Base-by-base conservation (phyloP, 2,797 vertebrate genomes). In the Adelosebastes latens region DNA sequence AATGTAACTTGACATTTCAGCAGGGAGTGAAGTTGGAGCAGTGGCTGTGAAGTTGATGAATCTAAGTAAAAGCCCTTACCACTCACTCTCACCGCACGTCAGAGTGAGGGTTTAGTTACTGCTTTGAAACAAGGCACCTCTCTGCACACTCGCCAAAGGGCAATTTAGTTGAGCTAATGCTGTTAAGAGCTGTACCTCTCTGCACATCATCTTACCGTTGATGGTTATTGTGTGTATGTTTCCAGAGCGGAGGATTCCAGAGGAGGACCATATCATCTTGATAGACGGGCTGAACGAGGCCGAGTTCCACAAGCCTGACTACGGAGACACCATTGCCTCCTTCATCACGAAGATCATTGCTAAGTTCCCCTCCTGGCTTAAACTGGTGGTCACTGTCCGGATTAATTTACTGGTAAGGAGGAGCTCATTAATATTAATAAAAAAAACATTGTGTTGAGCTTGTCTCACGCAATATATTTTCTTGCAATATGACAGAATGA, bases 301-400 rank as follows among this genome's bases (percentile, higher is more conserved):
- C 0, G 99, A 99, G 92, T 99, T 99, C 93, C 99, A 99, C 88
- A 99, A 99, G 76, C 99, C 99, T 16, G 99, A 99, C 94, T 99
- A 99, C 61, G 99, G 99, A 59, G 98, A 99, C 93, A 99, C 99
- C 2, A 96, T 99, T 70, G 96, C 98, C 84, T 98, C 98, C 24
- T 99, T 99, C 93, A 96, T 99, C 87, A 91, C 96, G n/a, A 99
- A 96, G 91, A 95, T 99, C 86, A 97, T 99, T 83, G 87, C 93
- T 80, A 98, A 97, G 75, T 98, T 99, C 90, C 98, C 99, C 66
- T 76, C 95, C 55, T 99, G 99, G 99, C 94, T 99, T 76, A 99
- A 99, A 91, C 93, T 99, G 83, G 96, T 99, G 81, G 95, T 99
- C 93, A 99, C 99, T 10, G 95, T 99, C 69, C 96, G 98, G 84